These are phyloP conservation scores for Brenthis hecate DNA, from an alignment of 2,888 invertebrate species.

Conservation along the genomic window DNA sequence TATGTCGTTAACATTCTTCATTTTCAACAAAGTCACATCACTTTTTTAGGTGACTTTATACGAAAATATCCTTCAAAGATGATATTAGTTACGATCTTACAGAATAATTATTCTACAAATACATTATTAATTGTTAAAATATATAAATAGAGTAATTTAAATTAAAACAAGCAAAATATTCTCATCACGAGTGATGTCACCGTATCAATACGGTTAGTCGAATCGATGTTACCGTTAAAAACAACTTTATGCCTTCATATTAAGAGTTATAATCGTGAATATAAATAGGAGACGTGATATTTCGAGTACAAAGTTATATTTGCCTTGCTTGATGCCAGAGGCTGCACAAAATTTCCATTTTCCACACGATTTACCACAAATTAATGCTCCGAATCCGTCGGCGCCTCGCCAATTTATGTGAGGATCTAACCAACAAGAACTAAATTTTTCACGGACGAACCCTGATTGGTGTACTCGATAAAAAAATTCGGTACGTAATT, in stretches of 20 bases:
- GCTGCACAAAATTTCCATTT: constrained; percentile 82
- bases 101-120: constrained; percentile 9
- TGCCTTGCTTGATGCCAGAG: constrained; percentile 60
- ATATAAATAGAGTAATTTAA: constrained; percentile 37
- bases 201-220: constrained; percentile 33
- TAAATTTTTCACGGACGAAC: constrained; percentile 56
- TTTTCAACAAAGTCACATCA: no score
- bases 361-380: constrained; percentile 80
- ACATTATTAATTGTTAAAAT: constrained; percentile 21
- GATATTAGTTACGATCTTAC: neutral
- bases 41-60: no score
- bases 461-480: constrained; percentile 51
- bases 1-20: no score
- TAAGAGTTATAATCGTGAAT: constrained; percentile 45
- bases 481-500: neutral
- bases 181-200: constrained; percentile 59
- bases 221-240: constrained; percentile 33
- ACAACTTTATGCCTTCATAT: constrained; percentile 39
- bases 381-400: constrained; percentile 77
- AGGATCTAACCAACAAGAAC: constrained; percentile 63
- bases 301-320: constrained; percentile 49
- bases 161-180: constrained; percentile 63
- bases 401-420: constrained; percentile 73
- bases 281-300: constrained; percentile 26
- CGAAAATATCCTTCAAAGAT: no score